A percentile compares a stretch with the other conserved stretches of the same genome.
Conservation (phyloP, 2,113 vertebrate species). For the Rhinolophus sinicus region DNA sequence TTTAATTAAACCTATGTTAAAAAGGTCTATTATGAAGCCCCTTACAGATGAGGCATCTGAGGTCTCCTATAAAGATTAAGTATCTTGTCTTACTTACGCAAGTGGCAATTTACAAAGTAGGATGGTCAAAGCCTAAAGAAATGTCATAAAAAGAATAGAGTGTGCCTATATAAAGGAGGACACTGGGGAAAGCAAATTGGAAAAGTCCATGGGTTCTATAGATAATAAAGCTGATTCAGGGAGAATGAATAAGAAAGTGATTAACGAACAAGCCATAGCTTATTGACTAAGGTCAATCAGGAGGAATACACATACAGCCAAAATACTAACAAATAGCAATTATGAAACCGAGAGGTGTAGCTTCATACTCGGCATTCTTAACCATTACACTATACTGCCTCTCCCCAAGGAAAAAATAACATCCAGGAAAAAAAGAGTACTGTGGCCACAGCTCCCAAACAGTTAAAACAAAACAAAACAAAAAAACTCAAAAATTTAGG, state of each 20-base stretch:
- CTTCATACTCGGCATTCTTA: not conserved
- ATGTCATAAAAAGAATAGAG: not conserved
- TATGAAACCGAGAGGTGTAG: not conserved
- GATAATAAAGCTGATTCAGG: not conserved
- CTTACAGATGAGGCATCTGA: not conserved
- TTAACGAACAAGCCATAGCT: not conserved
- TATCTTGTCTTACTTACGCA: not conserved
- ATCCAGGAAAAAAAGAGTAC: not conserved
- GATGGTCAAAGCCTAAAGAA: not conserved
- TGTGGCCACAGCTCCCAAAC: not conserved
- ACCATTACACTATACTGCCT: not conserved
- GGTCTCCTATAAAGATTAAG: not conserved
- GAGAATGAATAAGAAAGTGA: not conserved
- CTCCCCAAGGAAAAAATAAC: not conserved
- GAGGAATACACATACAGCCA: not conserved
- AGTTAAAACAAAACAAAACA: not conserved
- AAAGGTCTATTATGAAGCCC: not conserved
- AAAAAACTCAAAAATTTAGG: not conserved
- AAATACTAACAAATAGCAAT: not conserved
- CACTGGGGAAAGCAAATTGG: not conserved
- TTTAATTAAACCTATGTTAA: not conserved
- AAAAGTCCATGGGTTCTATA: not conserved
- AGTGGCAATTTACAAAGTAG: not conserved
- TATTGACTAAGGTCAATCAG: not conserved
- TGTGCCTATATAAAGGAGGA: not conserved